Evolutionary conservation across 2,113 vertebrate species (phyloP).

Genomic region (Gracilinanus agilis): DNA sequence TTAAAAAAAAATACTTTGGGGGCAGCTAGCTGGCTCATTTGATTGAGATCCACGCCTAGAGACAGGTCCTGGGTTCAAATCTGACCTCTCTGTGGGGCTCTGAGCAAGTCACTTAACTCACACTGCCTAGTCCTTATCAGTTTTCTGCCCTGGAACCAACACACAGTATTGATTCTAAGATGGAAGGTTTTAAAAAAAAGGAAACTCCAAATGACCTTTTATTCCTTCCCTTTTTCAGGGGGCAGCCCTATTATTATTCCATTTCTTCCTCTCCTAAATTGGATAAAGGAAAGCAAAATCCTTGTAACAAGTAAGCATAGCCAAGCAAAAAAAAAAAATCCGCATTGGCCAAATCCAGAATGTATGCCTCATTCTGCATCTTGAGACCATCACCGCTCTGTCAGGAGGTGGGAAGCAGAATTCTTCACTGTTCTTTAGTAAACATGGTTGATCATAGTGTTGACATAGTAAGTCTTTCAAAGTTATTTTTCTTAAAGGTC

Average conservation of each 20-base stretch:
- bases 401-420: not conserved
- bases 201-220: not conserved
- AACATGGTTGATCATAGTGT: not conserved
- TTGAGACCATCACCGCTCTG: no score
- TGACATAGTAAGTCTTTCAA: not conserved
- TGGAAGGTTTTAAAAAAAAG: no score
- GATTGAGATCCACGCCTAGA: no score
- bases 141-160: no score
- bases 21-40: no score
- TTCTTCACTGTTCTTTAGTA: not conserved
- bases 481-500: not conserved
- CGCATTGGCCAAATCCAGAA: not conserved
- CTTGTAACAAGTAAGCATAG: not conserved
- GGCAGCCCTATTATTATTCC: not conserved
- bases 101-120: no score
- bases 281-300: not conserved
- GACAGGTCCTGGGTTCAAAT: no score
- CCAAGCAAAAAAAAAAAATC: not conserved
- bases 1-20: no score
- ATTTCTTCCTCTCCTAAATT: not conserved
- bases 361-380: no score
- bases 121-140: no score
- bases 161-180: no score
- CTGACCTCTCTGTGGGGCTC: no score
- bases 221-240: not conserved